Conservation (phyloP, 2,797 vertebrate genomes). For the Cryptoprocta ferox region DNA sequence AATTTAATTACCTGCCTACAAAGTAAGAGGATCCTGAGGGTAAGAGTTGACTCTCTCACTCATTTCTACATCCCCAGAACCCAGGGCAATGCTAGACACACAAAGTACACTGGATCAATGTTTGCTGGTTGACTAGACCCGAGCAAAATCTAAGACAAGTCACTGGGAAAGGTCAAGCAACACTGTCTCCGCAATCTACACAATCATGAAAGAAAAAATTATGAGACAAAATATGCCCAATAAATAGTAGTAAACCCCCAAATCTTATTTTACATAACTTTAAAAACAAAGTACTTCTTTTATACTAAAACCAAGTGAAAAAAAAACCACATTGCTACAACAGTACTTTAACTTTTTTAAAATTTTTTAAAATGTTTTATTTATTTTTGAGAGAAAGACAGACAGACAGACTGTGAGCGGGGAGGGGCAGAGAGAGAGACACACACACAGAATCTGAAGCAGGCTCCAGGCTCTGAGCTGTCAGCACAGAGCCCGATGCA, state of each 20-base stretch:
- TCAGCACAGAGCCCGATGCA: too few relatives aligned
- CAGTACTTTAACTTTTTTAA: background rate
- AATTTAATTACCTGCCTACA: background rate
- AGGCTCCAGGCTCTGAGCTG: too few relatives aligned
- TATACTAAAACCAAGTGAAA: slow-evolving; percentile 32
- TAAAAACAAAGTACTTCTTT: background rate
- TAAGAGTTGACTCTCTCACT: background rate
- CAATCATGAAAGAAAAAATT: background rate
- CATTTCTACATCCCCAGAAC: background rate
- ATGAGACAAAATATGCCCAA: background rate
- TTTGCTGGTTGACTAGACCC: background rate
- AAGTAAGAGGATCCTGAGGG: background rate
- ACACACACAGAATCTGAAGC: too few relatives aligned
- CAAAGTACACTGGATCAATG: too few relatives aligned
- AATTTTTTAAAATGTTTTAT: too few relatives aligned
- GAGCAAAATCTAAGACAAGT: background rate
- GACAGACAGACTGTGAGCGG: too few relatives aligned
- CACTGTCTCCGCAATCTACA: background rate
- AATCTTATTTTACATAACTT: background rate
- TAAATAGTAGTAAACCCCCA: background rate
- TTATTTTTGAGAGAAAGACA: too few relatives aligned
- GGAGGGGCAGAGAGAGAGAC: too few relatives aligned
- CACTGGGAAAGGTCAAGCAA: background rate
- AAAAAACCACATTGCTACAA: background rate
- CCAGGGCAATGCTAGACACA: background rate